Evolutionary conservation across 2,888 invertebrate species (phyloP).

Genomic region (Cryptophagus acutangulus): DNA sequence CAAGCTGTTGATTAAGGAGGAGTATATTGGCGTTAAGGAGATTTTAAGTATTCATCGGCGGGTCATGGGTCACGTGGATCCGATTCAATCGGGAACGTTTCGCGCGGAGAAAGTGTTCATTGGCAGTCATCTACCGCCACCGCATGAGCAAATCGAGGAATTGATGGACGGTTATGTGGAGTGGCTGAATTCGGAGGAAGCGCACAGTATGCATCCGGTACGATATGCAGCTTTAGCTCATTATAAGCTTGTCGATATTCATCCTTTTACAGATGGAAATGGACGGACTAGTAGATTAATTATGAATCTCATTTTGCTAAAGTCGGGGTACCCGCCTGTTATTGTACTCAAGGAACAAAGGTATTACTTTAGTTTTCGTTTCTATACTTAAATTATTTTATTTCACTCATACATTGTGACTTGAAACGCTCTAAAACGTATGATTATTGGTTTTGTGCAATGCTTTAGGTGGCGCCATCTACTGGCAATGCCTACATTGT

Average conservation of each 20-base stretch:
- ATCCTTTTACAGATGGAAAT: slow-evolving; percentile 96
- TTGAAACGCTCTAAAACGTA: no score
- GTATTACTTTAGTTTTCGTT: slow-evolving; percentile 34
- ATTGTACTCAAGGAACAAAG: slow-evolving; percentile 84
- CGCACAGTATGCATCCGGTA: slow-evolving; percentile 53
- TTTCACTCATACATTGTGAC: no score
- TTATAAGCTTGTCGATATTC: slow-evolving; percentile 94
- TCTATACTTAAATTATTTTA: slow-evolving; percentile 4
- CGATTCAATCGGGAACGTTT: slow-evolving; percentile 83
- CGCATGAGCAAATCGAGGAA: slow-evolving; percentile 72
- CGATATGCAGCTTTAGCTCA: slow-evolving; percentile 94
- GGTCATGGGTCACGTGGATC: slow-evolving; percentile 93
- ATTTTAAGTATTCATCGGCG: slow-evolving; percentile 88
- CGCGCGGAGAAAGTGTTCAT: slow-evolving; percentile 86
- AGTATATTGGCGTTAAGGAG: slow-evolving; percentile 76
- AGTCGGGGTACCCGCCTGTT: slow-evolving; percentile 93
- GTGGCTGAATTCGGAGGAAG: slow-evolving; percentile 89
- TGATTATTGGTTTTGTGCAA: no score
- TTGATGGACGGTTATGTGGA: slow-evolving; percentile 85
- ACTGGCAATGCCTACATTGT: no score
- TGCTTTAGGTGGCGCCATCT: no score
- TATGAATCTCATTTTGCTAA: slow-evolving; percentile 95
- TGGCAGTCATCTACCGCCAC: slow-evolving; percentile 90
- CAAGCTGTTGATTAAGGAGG: slow-evolving; percentile 70
- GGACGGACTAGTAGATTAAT: slow-evolving; percentile 91